Base-by-base conservation (phyloP, 2,113 vertebrate species). In the Silurus asotus region DNA sequence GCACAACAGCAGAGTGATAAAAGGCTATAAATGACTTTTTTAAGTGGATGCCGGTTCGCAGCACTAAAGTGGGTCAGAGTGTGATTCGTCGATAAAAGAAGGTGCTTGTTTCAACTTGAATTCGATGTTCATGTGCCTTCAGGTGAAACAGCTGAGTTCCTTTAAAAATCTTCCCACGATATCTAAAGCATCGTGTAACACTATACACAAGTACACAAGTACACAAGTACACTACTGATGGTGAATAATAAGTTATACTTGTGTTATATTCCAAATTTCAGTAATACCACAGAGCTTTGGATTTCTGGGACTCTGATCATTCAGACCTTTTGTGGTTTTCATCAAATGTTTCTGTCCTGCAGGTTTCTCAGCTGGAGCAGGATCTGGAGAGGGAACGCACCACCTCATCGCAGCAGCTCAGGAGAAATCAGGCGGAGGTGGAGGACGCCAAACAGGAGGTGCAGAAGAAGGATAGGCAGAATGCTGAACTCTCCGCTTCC, bases 341-440 rank as follows among this genome's bases (percentile, higher is more conserved):
- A 76, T 23, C 3, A 4, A 6, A 48, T 5, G 23, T 81, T 64
- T 74, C 0, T 70, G 8, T n/a, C 51, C 49, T 13, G 19, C 58
- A 99, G 98, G 92, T 99, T 70, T 97, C 96, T 17, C 90, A 81
- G 88, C 89, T 99, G 91, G 97, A 98, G 91, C 95, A 96, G 91
- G 94, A 97, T 82, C 93, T 97, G 93, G 96, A 97, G 89, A 96
- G 94, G 84, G 94, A 96, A 88, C 95, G 91, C 70, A 89, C 91
- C 3, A 88, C 87, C 87, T 93, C 94, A 69, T 93, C 94, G 89
- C 93, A 94, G 64, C 94, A 96, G 79, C 62, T 96, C 55, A 94
- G 93, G 89, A 96, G 86, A 86, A 92, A 90, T 88, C 93, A 95
- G 86, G 93, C 93, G 88, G 95, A 95, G 8, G 88, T 92, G 48